Evolutionary conservation across 2,888 invertebrate genomes (phyloP).

Genomic region (Chrysotoxum bicinctum): DNA sequence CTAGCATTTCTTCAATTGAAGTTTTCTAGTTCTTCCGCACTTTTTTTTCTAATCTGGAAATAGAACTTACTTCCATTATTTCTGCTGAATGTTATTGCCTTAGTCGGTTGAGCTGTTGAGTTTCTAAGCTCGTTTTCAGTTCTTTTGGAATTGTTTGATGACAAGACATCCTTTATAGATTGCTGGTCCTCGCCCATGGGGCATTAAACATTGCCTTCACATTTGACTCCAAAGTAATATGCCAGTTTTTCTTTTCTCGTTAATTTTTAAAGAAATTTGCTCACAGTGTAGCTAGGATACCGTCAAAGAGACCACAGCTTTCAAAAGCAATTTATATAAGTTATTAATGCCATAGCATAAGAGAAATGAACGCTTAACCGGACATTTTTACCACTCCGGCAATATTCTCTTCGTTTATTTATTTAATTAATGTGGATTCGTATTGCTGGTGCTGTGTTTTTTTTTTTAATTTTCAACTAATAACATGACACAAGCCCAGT

Average conservation of each 20-base stretch:
- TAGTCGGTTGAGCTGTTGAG: no score
- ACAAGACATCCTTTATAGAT: no score
- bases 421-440: constrained; percentile 57
- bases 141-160: no score
- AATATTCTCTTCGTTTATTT: constrained; percentile 31
- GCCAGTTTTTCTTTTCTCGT: background rate
- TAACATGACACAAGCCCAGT: constrained; percentile 47
- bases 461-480: constrained; percentile 63
- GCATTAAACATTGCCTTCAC: no score
- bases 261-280: background rate
- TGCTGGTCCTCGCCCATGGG: no score
- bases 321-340: constrained; percentile 32
- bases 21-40: no score
- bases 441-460: constrained; percentile 46
- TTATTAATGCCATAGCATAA: constrained; percentile 30
- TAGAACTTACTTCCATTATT: no score
- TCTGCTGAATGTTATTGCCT: no score
- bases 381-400: constrained; percentile 1
- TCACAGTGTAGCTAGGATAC: background rate
- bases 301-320: background rate
- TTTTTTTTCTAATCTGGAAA: no score
- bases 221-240: no score
- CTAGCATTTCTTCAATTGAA: no score
- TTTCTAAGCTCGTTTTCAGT: no score
- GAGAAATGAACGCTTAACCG: background rate